Base-by-base conservation (phyloP, 2,888 invertebrate genomes). In the Pterostichus niger region DNA sequence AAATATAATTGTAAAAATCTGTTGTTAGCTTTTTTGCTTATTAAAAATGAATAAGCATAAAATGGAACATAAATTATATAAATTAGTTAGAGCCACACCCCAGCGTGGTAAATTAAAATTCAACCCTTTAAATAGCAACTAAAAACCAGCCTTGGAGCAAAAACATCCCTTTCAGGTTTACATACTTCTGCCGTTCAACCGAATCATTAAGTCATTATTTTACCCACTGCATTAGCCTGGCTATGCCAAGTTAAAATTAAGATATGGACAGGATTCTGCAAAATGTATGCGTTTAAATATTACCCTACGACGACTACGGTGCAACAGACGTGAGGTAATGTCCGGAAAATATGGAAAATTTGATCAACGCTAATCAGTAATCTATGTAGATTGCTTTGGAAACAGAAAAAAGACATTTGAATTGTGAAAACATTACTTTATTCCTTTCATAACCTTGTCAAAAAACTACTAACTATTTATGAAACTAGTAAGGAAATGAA, bases 71-170 rank as follows among this genome's bases (percentile, higher is more conserved):
- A 71, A 71, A 71, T 71, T 71, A 71, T 71, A 24, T 46, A 46
- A 71, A 71, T 46, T 46, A 71, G 4, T 46, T 15, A 5, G 24
- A 71, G 44, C 35, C 71, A 71, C 71, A 46, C 49, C 49, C 46
- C 9, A 15, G 15, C 13, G 44, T 46, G 71, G 44, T 71, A 44
- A 44, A 71, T 71, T 46, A 49, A 44, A 71, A 71, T 46, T 46
- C 44, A 71, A 71, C 71, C 71, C 71, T 71, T 71, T 31, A 71
- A 71, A 71, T 71, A 71, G 71, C 44, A 24, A 9, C 40, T 40
- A 40, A 9, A 59, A 59, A 24, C 24, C 24, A 59, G 31, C 59
- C 59, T 24, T 15, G 59, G 10, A 64, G 35, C 64, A 64, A 64
- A 64, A 64, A 64, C 64, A 64, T 13, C 64, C 64, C 64, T 64